These are phyloP conservation scores for Carduelis carduelis DNA, from an alignment of 2,797 vertebrate species.

Conservation along the genomic window DNA sequence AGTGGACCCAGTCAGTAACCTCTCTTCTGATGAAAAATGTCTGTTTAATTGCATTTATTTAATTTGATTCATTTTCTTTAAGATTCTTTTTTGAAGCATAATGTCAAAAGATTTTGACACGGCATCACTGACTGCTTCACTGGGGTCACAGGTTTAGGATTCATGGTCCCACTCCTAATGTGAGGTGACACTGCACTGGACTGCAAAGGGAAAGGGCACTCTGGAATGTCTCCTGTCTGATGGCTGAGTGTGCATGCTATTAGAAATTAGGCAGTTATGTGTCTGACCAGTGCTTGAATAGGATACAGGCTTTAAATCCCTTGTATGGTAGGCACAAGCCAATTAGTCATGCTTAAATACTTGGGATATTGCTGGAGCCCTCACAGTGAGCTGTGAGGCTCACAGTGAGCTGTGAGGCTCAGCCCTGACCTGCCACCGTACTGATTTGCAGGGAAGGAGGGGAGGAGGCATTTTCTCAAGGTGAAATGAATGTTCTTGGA, in stretches of 20 bases:
- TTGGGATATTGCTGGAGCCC: neutral
- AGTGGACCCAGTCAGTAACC: neutral
- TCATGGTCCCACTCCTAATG: neutral
- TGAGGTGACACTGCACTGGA: neutral
- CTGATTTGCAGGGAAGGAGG: neutral
- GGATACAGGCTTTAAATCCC: neutral
- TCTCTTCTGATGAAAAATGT: neutral
- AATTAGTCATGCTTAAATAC: neutral
- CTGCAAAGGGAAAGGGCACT: neutral
- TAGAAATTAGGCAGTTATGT: neutral
- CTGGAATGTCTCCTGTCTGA: neutral
- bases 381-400: accelerated
- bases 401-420: neutral
- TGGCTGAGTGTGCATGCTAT: neutral
- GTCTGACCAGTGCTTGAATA: neutral
- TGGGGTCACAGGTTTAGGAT: neutral
- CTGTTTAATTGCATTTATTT: neutral
- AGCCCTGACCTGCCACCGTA: neutral
- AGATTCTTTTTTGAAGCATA: neutral
- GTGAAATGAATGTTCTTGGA: neutral
- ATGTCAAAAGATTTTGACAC: neutral
- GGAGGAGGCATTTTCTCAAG: neutral
- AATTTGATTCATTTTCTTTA: neutral
- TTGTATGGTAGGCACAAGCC: neutral
- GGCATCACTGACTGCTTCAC: neutral